Percentiles rank a stretch among this genome's conserved stretches.
These are phyloP conservation scores for Pocillopora verrucosa DNA, from an alignment of 64 coral and sea anemone species.

Conservation along the genomic window DNA sequence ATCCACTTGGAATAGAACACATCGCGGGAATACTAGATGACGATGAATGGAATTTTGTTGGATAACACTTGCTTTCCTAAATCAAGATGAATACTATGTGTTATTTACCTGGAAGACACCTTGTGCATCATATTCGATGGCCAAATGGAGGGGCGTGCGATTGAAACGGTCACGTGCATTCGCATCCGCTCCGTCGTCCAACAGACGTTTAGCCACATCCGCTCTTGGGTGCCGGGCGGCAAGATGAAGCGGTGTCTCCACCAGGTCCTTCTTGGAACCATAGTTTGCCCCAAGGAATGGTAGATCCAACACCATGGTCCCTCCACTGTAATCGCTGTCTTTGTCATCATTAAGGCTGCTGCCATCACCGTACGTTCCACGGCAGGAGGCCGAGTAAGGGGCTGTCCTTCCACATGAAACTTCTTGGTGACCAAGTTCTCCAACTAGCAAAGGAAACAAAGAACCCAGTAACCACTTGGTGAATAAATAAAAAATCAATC, in stretches of 20 bases:
- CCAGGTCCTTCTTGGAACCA: conserved; percentile 65
- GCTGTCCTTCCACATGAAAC: conserved; percentile 80
- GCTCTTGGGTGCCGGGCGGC: conserved; percentile 89
- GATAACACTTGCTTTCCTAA: not conserved
- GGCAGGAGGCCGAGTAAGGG: conserved; percentile 73
- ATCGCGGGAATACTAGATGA: not conserved
- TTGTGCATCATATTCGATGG: conserved; percentile 89
- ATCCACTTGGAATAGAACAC: not conserved
- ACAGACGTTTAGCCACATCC: conserved; percentile 82
- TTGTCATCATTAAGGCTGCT: conserved; percentile 89
- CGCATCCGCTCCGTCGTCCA: conserved; percentile 88
- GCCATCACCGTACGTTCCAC: conserved; percentile 78
- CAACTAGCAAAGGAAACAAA: no score
- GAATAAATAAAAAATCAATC: no score
- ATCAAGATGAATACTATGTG: not conserved
- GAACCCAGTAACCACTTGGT: no score
- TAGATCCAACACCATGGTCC: conserved; percentile 84
- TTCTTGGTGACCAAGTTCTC: no score
- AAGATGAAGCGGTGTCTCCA: conserved; percentile 90
- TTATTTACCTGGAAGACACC: conserved; percentile 94
- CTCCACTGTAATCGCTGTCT: conserved; percentile 95
- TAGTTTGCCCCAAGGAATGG: conserved; percentile 83
- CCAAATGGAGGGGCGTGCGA: conserved; percentile 86
- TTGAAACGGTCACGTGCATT: conserved; percentile 81
- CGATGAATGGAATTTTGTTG: no score